A percentile compares a stretch with the other conserved stretches of the same genome.
Evolutionary conservation across 2,113 vertebrate genomes (phyloP).

Genomic region (Orycteropus afer): DNA sequence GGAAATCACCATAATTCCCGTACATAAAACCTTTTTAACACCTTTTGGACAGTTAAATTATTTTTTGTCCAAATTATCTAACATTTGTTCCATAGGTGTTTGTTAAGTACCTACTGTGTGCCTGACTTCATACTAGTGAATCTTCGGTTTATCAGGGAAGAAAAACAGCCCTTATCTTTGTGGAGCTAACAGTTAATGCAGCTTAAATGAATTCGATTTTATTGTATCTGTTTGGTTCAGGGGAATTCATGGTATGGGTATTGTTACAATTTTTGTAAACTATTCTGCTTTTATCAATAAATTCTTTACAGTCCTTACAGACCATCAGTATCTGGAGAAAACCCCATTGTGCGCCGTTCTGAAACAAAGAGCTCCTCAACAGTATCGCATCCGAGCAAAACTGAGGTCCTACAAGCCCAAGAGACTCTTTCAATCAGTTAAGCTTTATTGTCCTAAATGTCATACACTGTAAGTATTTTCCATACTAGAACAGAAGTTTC

Average conservation of each 20-base stretch:
- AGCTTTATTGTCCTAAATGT: constrained; percentile 95
- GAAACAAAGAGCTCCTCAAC: constrained; percentile 81
- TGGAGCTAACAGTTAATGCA: neutral
- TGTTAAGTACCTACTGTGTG: neutral
- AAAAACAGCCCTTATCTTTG: neutral
- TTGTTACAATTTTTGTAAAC: neutral
- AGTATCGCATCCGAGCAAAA: constrained; percentile 90
- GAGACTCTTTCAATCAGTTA: constrained; percentile 91
- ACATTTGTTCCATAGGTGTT: neutral
- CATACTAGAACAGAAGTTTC: neutral
- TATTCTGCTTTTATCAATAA: constrained; percentile 32
- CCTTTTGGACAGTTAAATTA: neutral
- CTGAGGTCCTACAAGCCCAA: constrained; percentile 90
- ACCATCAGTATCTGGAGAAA: constrained; percentile 85
- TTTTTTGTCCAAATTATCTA: neutral
- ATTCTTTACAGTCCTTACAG: constrained; percentile 89
- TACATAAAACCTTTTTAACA: neutral
- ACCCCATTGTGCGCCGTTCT: constrained; percentile 88
- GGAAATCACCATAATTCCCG: neutral
- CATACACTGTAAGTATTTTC: constrained; percentile 90
- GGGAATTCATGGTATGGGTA: neutral
- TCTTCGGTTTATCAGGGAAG: neutral
- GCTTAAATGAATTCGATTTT: neutral
- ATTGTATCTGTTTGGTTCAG: neutral
- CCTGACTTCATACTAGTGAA: neutral